Conservation (phyloP, 2,113 vertebrate genomes). For the Odontesthes bonariensis region DNA sequence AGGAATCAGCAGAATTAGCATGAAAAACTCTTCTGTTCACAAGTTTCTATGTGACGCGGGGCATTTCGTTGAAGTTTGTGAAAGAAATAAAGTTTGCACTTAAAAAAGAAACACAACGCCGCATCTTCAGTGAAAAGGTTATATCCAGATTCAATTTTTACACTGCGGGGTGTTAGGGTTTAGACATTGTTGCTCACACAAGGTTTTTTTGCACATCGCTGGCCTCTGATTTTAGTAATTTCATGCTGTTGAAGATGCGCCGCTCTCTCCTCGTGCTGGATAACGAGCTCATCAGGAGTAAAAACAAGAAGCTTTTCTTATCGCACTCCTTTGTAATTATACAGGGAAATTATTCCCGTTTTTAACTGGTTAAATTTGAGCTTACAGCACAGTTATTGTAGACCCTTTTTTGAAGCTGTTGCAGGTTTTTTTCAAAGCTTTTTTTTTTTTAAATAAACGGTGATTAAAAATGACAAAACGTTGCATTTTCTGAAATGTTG, state of each 20-base stretch:
- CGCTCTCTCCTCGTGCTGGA: slow-evolving; percentile 13
- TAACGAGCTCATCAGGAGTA: slow-evolving; percentile 24
- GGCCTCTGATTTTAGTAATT: slow-evolving; percentile 30
- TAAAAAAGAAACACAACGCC: not conserved
- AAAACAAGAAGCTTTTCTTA: slow-evolving; percentile 36
- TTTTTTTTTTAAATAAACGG: too few species aligned
- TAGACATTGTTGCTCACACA: not conserved
- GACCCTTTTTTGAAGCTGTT: slow-evolving; percentile 1
- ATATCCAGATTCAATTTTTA: slow-evolving; percentile 23
- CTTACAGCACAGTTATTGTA: slow-evolving; percentile 1
- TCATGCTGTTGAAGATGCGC: slow-evolving; percentile 33
- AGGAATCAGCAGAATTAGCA: not conserved
- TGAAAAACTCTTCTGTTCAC: not conserved
- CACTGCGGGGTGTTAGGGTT: not conserved
- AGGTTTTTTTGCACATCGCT: slow-evolving; percentile 25
- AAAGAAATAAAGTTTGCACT: not conserved
- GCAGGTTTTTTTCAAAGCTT: too few species aligned
- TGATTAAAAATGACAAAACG: too few species aligned
- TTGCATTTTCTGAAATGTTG: too few species aligned
- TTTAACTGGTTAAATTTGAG: slow-evolving; percentile 5
- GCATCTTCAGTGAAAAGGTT: not conserved
- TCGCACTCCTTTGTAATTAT: slow-evolving; percentile 14
- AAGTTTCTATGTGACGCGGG: not conserved
- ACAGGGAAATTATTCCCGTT: not conserved
- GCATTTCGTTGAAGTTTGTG: not conserved